A percentile compares a stretch with the other conserved stretches of the same genome.
Evolutionary conservation across 1,140 invertebrate species (phyloP).

Genomic region (Lithobius niger): DNA sequence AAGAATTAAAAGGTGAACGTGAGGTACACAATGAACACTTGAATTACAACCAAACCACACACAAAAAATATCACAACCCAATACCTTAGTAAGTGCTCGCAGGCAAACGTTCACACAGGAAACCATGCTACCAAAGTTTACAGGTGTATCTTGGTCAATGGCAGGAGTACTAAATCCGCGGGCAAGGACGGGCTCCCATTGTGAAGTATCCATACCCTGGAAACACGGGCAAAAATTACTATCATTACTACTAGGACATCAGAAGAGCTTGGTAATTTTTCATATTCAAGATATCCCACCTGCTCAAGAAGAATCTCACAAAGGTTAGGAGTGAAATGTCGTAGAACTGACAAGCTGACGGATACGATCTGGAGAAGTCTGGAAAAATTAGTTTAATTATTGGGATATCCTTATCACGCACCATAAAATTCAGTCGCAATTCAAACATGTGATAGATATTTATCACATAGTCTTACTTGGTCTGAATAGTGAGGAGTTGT

Average conservation of each 20-base stretch:
- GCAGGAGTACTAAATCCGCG: conserved; percentile 28
- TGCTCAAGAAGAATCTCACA: conserved; percentile 28
- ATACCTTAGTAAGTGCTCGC: conserved; percentile 25
- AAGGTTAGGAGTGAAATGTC: conserved; percentile 28
- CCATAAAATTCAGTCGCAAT: background rate
- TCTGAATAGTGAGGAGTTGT: conserved; percentile 21
- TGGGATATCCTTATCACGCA: background rate
- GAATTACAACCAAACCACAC: background rate
- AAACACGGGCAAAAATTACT: conserved; percentile 12
- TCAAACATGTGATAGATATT: background rate
- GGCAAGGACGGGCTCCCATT: conserved; percentile 25
- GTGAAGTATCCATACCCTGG: conserved; percentile 26
- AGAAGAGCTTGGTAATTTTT: background rate
- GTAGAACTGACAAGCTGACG: conserved; percentile 21
- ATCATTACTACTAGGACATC: conserved; percentile 8
- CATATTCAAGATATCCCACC: conserved; percentile 17
- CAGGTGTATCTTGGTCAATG: conserved; percentile 23
- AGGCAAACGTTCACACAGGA: conserved; percentile 28
- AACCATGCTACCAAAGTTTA: conserved; percentile 28
- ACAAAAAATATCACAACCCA: background rate
- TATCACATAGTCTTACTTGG: conserved; percentile 16
- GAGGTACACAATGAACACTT: background rate
- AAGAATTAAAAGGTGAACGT: background rate
- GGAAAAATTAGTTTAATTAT: conserved; percentile 9
- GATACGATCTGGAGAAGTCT: conserved; percentile 26